Evolutionary conservation across 2,888 invertebrate species (phyloP).

Genomic region (Mylabris sibirica): DNA sequence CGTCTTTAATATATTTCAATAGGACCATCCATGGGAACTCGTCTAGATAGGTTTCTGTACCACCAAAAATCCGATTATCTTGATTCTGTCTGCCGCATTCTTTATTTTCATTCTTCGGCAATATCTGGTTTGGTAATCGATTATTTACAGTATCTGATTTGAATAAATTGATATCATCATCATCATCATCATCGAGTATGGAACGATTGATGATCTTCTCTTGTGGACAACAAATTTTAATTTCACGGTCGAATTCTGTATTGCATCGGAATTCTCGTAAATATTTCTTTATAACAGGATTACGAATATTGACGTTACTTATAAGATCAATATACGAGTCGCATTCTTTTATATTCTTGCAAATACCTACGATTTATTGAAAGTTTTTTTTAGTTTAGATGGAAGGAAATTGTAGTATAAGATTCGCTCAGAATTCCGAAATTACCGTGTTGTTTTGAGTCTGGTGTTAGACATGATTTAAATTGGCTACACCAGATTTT

Average conservation of each 20-base stretch:
- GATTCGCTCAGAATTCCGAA: background rate
- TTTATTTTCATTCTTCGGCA: slow-evolving; percentile 30
- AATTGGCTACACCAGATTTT: slow-evolving; percentile 61
- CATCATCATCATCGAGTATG: background rate
- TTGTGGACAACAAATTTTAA: slow-evolving; percentile 42
- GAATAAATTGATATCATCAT: background rate
- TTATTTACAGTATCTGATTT: slow-evolving; percentile 20
- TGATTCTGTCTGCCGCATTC: slow-evolving; percentile 66
- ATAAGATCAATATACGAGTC: slow-evolving; percentile 29
- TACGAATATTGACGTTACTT: slow-evolving; percentile 24
- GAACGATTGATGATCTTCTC: slow-evolving; percentile 19
- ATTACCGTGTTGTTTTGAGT: slow-evolving; percentile 41
- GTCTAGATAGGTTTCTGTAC: slow-evolving; percentile 64
- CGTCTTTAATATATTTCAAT: slow-evolving; percentile 38
- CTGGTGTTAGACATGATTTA: slow-evolving; percentile 42
- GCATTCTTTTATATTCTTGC: slow-evolving; percentile 28
- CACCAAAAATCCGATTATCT: slow-evolving; percentile 69
- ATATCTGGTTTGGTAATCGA: slow-evolving; percentile 22
- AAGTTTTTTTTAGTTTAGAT: too few species aligned
- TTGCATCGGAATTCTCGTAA: slow-evolving; percentile 41
- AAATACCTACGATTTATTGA: slow-evolving; percentile 20
- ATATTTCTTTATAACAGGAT: slow-evolving; percentile 30
- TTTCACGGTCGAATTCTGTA: slow-evolving; percentile 32
- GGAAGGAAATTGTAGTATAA: too few species aligned
- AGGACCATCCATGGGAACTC: slow-evolving; percentile 57